A percentile compares a stretch with the other conserved stretches of the same genome.
Evolutionary conservation across 92 coral and sea anemone genomes (phyloP).

Genomic region (Zoanthus solanderi): DNA sequence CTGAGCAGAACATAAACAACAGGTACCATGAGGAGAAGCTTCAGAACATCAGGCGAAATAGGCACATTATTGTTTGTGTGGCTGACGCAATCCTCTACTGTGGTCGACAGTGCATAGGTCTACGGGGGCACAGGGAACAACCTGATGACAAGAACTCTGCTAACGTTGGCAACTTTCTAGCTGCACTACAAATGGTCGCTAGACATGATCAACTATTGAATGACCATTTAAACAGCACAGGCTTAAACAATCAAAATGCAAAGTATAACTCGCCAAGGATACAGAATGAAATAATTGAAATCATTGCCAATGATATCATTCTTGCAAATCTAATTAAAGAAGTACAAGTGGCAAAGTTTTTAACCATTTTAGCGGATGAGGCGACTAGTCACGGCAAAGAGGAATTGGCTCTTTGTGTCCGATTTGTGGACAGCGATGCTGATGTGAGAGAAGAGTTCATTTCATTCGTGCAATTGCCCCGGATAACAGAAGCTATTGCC

Average conservation of each 20-base stretch:
- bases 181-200: constrained; percentile 16
- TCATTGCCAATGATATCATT: constrained; percentile 13
- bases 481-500: constrained; percentile 50
- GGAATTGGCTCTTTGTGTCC: constrained; percentile 26
- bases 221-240: constrained; percentile 1
- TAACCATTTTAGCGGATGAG: constrained; percentile 24
- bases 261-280: constrained; percentile 12
- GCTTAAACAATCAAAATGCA: constrained; percentile 17
- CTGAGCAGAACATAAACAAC: constrained; percentile 24
- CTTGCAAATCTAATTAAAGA: constrained; percentile 2
- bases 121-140: constrained; percentile 36
- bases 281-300: constrained; percentile 39
- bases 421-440: constrained; percentile 32
- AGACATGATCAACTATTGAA: constrained; percentile 23
- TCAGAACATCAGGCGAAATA: constrained; percentile 34
- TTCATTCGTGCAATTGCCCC: constrained; percentile 39
- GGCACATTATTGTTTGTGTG: constrained; percentile 50
- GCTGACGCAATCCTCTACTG: constrained; percentile 36
- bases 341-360: neutral
- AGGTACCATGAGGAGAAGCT: constrained; percentile 48
- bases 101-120: constrained; percentile 29
- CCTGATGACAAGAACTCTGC: constrained; percentile 21
- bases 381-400: constrained; percentile 34
- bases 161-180: constrained; percentile 15
- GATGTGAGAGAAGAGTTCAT: constrained; percentile 47